Base-by-base conservation (phyloP, 2,113 vertebrate species). In the Engystomops pustulosus region DNA sequence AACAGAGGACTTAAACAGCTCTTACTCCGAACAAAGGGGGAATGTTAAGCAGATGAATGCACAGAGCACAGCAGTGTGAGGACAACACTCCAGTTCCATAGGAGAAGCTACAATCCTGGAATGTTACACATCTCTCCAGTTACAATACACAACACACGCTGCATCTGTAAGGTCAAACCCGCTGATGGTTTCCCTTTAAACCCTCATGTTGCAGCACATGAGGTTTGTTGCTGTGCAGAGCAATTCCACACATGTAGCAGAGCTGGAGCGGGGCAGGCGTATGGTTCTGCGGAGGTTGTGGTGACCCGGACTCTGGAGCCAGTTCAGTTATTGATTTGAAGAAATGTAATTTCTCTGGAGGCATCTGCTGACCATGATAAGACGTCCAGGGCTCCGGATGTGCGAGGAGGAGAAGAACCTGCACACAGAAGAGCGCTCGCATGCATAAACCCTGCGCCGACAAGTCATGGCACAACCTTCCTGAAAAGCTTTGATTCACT, bases 321-420 rank as follows among this genome's bases (percentile, higher is more conserved):
- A 25, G 81, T 84, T 51, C 81, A 84, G 74, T 74, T 55, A 84
- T 84, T 78, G 82, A 84, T 84, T 67, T 84, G 74, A 27, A 78
- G 82, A 69, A 84, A 78, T 77, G 74, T 55, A 84, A 84, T 84
- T 84, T 78, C 74, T 53, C 82, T 34, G 45, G 82, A 84, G 74
- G 82, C 82, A 84, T 78, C 82, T 84, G 82, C 45, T 58, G 82
- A 34, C 74, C 62, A 84, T 23, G 82, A 84, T 84, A 84, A 84
- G 60, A 30, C 27, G 47, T 23, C 72, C 20, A 14, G 23, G 15
- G 82, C 82, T 38, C 34, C 69, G 15, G 82, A 78, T 45, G 82
- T 78, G 62, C 71, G 58, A 68, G 20, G 55, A 12, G 20, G 6
- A 51, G 81, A 47, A 25, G 44, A 53, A 84, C 27, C 38, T 84